Base-by-base conservation (phyloP, 2,113 vertebrate species). In the Corythornis vintsioides region DNA sequence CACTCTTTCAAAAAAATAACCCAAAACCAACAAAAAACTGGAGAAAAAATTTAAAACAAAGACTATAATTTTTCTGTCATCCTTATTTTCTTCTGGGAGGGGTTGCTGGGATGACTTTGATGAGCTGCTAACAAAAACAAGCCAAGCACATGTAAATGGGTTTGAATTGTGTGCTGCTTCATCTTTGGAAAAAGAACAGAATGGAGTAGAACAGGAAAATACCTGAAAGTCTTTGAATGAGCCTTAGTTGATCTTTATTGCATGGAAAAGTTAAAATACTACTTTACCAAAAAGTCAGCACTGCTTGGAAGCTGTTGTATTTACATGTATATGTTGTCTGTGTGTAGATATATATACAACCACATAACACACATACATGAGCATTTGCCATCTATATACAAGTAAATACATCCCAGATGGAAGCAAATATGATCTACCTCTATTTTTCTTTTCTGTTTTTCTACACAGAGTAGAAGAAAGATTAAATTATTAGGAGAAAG, bases 321-420 rank as follows among this genome's bases (percentile, higher is more conserved):
- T 83, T 69, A n/a, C 13, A 4, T 48, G 28, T 11, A 52, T 47
- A 1, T 59, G 33, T 29, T 80, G n/a, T 38, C 55, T 48, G 9
- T 48, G 21, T 72, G 6, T 53, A 24, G 12, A 12, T 52, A 3
- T 43, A 52, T 29, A 18, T 33, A 15, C 22, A 35, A 19, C 8
- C 8, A 42, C 4, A 7, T 17, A 70, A 33, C 0, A 53, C 48
- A 56, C 17, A 3, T 60, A 12, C 21, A 74, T 52, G 48, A 0
- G 0, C 61, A 9, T 38, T 92, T 86, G 76, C 28, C 73, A n/a
- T 35, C 11, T 76, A 7, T 43, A 28, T 48, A 13, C 24, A 55
- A 50, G 47, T 17, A 47, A 80, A 42, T 26, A 29, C 24, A 26
- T 12, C 55, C 50, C 69, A 80, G 28, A 33, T 63, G 33, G 72